phyloP scores from a whole-genome alignment of 2,888 invertebrate genomes.

The Tenodera sinensis region DNA sequence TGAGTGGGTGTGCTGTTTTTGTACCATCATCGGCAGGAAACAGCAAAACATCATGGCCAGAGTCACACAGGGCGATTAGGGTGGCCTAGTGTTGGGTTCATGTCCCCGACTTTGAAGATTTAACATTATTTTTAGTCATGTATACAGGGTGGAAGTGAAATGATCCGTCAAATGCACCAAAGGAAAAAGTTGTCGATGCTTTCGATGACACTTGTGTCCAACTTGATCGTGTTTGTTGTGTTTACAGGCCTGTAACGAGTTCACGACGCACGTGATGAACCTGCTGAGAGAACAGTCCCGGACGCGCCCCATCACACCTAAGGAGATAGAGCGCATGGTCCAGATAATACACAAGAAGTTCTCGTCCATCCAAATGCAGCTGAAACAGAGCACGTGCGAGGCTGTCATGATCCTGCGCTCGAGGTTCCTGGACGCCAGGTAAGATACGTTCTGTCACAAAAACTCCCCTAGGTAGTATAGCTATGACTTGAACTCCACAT shows the following conservation, averaged over 20 bases:
- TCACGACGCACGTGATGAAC: constrained; percentile 99
- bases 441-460: constrained; percentile 26
- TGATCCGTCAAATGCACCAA: no score
- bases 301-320: constrained; percentile 95
- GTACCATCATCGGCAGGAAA: background rate
- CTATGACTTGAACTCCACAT: no score
- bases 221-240: background rate
- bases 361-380: constrained; percentile 95
- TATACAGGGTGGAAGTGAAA: no score
- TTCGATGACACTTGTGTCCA: no score
- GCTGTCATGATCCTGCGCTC: constrained; percentile 98
- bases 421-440: constrained; percentile 68
- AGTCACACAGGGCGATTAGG: no score
- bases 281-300: constrained; percentile 93
- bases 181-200: no score
- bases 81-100: no score
- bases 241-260: constrained; percentile 93
- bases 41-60: background rate
- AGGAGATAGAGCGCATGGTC: constrained; percentile 99
- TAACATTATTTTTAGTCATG: no score
- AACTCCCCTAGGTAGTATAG: no score
- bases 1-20: background rate
- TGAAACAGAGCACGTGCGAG: constrained; percentile 99
- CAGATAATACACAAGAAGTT: constrained; percentile 98
- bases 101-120: no score